Evolutionary conservation across 1,140 invertebrate genomes (phyloP), one percentile per base, ranked within the genome.

Genomic region (Lucilia sericata): DNA sequence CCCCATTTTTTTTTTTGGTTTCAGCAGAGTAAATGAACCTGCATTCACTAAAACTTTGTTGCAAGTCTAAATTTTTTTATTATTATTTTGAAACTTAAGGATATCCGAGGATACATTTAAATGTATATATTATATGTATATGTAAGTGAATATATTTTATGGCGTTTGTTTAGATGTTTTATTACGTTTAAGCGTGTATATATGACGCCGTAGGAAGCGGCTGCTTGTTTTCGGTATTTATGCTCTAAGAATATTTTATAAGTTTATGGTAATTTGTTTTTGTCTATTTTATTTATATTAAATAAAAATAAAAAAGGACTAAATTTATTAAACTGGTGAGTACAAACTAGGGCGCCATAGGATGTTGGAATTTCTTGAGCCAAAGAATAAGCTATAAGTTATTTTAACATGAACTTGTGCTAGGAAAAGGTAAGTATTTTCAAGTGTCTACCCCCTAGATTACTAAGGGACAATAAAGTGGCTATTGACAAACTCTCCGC

Each of bases 241-340:
- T 80, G 76, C 47, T 80, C n/a, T n/a, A 80, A 80, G 88, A 87
- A 89, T 89, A 89, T 89, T 89, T 89, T 88, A 89, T 89, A 87
- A 87, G 88, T 49, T 80, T 78, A 60, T 60, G n/a, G 14, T 60
- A 5, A 60, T 17, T 60, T 70, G 65, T 19, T 70, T 21, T 70
- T 70, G 19, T 19, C 17, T 42, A 42, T 70, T 70, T 70, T 70
- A 10, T 55, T 12, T 55, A 55, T 2, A 55, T 55, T 55, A 14
- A 8, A 10, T 42, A 8, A 42, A 42, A 42, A 42, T 30, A 30
- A 30, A 30, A 30, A 30, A 30, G 25, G 3, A 42, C 2, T 2
- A 42, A 2, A 42, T 42, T 42, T 42, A 42, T 42, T 42, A 42
- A 42, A 42, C 42, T 7, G 42, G 42, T 42, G 10, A 42, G 7